Percentiles rank a stretch among this genome's conserved stretches.
These are phyloP conservation scores for Cheilosia soror DNA, from an alignment of 2,888 invertebrate species.

Conservation along the genomic window DNA sequence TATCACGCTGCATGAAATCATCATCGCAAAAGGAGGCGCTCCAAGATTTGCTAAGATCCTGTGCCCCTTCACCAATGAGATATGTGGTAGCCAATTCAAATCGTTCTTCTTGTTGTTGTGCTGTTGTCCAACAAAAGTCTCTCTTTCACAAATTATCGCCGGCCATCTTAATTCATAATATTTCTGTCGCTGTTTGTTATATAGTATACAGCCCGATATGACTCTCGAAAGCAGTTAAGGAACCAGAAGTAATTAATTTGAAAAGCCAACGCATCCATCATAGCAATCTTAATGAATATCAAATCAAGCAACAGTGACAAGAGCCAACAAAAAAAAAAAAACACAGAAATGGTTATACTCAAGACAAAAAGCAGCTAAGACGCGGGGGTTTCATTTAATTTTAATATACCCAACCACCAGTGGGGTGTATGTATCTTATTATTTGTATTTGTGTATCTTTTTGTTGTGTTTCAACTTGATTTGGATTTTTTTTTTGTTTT, in stretches of 20 bases:
- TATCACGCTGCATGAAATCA: slow-evolving; percentile 74
- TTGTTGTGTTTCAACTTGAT: slow-evolving; percentile 15
- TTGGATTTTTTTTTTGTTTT: slow-evolving; percentile 24
- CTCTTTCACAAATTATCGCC: slow-evolving; percentile 47
- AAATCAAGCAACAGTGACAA: slow-evolving; percentile 68
- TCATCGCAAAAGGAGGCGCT: slow-evolving; percentile 27
- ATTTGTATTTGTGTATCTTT: neutral
- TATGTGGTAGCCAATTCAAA: slow-evolving; percentile 19
- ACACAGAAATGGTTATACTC: neutral
- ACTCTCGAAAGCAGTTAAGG: slow-evolving; percentile 37
- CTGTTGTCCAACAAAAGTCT: slow-evolving; percentile 32
- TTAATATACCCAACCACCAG: slow-evolving; percentile 32
- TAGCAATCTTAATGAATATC: slow-evolving; percentile 74
- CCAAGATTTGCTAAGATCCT: slow-evolving; percentile 25
- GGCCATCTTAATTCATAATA: slow-evolving; percentile 67
- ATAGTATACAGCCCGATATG: neutral
- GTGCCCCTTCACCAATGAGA: slow-evolving; percentile 25
- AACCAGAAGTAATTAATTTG: slow-evolving; percentile 57
- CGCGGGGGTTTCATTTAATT: slow-evolving; percentile 69
- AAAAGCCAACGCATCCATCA: slow-evolving; percentile 66
- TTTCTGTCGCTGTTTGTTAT: slow-evolving; percentile 13
- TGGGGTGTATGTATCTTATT: slow-evolving; percentile 32
- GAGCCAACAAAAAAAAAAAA: slow-evolving; percentile 16
- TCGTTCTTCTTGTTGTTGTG: neutral
- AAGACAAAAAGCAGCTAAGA: slow-evolving; percentile 41